phyloP scores from a whole-genome alignment of 2,888 invertebrate genomes.

The Dromius quadrimaculatus region DNA sequence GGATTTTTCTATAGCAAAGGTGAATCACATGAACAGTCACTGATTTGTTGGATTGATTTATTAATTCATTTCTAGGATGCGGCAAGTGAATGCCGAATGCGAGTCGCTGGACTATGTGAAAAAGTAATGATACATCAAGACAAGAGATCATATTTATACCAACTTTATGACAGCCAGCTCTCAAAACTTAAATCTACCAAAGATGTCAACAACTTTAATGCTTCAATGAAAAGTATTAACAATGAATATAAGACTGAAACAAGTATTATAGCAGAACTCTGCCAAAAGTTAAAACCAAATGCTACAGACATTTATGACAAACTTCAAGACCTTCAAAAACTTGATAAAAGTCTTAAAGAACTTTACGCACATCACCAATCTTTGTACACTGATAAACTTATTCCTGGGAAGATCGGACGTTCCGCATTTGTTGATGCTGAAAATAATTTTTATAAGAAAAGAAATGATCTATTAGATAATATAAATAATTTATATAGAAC shows the following conservation, averaged over 20 bases:
- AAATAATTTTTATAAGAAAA: constrained; percentile 45
- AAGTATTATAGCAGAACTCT: constrained; percentile 30
- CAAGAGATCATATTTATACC: constrained; percentile 41
- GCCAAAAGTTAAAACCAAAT: constrained; percentile 39
- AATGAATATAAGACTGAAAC: constrained; percentile 46
- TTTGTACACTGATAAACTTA: constrained; percentile 42
- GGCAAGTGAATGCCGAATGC: constrained; percentile 38
- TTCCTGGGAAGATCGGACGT: constrained; percentile 43
- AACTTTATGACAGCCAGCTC: constrained; percentile 38
- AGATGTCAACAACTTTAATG: constrained; percentile 43
- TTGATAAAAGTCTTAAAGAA: constrained; percentile 38
- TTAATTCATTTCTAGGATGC: not conserved
- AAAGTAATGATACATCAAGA: constrained; percentile 43
- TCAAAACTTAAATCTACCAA: constrained; percentile 41
- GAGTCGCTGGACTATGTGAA: constrained; percentile 43
- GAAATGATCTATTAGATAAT: constrained; percentile 41
- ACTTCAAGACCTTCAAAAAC: constrained; percentile 39
- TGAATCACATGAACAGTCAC: not conserved
- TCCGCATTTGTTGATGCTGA: constrained; percentile 47
- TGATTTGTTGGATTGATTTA: not conserved
- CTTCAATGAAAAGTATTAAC: constrained; percentile 46
- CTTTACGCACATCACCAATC: constrained; percentile 43
- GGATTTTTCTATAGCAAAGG: constrained; percentile 81
- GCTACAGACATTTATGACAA: constrained; percentile 41
- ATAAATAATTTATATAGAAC: constrained; percentile 40